Evolutionary conservation across 2,113 vertebrate genomes (phyloP), one percentile per base, ranked within the genome.

Genomic region (Labrus mixtus): DNA sequence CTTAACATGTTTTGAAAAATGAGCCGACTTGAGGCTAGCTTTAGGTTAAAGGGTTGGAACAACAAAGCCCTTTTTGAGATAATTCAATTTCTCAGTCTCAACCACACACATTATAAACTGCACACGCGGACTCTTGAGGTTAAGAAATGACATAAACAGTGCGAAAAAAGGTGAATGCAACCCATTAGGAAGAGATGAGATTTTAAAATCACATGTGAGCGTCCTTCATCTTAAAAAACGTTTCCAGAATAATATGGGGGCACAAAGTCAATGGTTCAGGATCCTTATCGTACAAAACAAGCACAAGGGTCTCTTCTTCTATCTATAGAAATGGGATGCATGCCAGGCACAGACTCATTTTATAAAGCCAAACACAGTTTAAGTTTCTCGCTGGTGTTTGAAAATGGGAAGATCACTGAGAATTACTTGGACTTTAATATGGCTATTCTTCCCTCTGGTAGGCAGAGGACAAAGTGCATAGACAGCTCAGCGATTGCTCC

Each of bases 401-500:
- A 85, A 90, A 69, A 87, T 57, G 29, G 8, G 20, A 64, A 55
- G 36, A 54, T 91, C 86, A 73, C 90, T 87, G 91, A 94, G 89
- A 89, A 92, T 91, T 87, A 86, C 90, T 91, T 81, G 84, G 93
- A 90, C 90, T 88, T 92, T 84, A 90, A 93, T 94, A 95, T 95
- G 94, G 94, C 95, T 95, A 92, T 95, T 93, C 86, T 86, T 90
- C 84, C 75, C 91, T 94, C 94, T 89, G 93, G 76, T 84, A 85
- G 10, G n/a, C 92, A 93, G 93, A 94, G 91, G 91, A 92, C 93
- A 95, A 94, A 87, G 93, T 96, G 95, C 95, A 96, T 88, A 94
- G 92, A 93, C 88, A 89, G 91, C 93, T 92, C 90, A 90, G 85
- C 64, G 77, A 85, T 77, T 53, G 55, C 83, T 91, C 89, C 90